Conservation (phyloP, 1,140 invertebrate genomes). For the Hylyphantes graminicola region DNA sequence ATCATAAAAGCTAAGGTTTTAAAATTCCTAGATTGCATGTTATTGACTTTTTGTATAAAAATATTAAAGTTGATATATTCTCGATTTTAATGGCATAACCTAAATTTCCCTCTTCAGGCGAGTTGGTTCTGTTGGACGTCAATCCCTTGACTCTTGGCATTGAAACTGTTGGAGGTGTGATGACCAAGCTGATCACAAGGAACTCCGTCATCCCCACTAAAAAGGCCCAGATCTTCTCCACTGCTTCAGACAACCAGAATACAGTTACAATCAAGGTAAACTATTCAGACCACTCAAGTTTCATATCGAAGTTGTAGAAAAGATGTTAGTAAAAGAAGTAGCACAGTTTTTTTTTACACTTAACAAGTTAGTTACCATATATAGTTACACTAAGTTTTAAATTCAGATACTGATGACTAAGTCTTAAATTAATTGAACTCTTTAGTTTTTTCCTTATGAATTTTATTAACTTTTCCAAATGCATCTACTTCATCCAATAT, state of each 20-base stretch:
- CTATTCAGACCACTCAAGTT: slow-evolving; percentile 17
- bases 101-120: slow-evolving; percentile 72
- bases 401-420: too few species aligned
- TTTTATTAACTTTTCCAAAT: too few species aligned
- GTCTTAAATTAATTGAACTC: too few species aligned
- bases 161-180: slow-evolving; percentile 99
- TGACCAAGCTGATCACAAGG: slow-evolving; percentile 98
- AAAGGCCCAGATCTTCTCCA: slow-evolving; percentile 99
- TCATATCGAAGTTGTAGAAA: not conserved
- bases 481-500: too few species aligned
- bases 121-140: slow-evolving; percentile 96
- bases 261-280: slow-evolving; percentile 94
- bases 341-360: not conserved
- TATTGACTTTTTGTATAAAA: too few species aligned
- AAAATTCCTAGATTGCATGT: too few species aligned
- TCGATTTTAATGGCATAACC: not conserved
- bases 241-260: slow-evolving; percentile 98
- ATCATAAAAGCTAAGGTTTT: too few species aligned
- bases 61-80: too few species aligned
- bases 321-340: not conserved
- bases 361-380: not conserved
- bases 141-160: slow-evolving; percentile 99
- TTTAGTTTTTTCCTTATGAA: too few species aligned
- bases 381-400: not conserved
- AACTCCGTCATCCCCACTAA: slow-evolving; percentile 99